A percentile compares a stretch with the other conserved stretches of the same genome.
These are phyloP conservation scores for Sebastiscus tertius DNA, from an alignment of 2,797 vertebrate species.

Conservation along the genomic window DNA sequence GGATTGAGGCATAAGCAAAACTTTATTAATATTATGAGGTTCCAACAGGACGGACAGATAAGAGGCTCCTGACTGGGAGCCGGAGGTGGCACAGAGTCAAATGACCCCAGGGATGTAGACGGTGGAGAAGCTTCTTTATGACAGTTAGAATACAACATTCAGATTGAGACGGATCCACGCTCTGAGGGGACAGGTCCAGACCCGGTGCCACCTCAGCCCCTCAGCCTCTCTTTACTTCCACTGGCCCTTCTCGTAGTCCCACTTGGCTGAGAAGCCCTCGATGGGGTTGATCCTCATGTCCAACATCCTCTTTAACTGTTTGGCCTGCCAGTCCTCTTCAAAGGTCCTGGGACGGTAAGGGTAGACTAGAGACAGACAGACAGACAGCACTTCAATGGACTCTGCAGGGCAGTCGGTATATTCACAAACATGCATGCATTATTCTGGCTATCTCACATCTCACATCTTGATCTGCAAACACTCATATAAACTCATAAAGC, in stretches of 20 bases:
- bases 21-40: slow-evolving; percentile 35
- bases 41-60: slow-evolving; percentile 25
- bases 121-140: not conserved
- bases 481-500: not conserved
- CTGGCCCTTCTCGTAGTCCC: slow-evolving; percentile 90
- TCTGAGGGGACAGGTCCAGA: slow-evolving; percentile 3
- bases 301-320: slow-evolving; percentile 85
- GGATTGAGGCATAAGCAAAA: not conserved
- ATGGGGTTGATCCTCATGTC: slow-evolving; percentile 87
- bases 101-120: not conserved
- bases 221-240: slow-evolving; percentile 83
- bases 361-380: slow-evolving; percentile 74
- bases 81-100: not conserved
- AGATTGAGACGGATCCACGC: not conserved
- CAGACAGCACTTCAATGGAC: not conserved
- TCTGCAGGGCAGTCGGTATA: not conserved
- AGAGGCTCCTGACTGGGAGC: not conserved
- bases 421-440: not conserved
- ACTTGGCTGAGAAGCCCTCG: slow-evolving; percentile 83
- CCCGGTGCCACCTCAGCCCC: slow-evolving; percentile 6
- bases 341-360: slow-evolving; percentile 81
- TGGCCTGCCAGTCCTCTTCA: slow-evolving; percentile 81
- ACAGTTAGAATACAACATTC: not conserved
- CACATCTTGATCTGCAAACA: not conserved
- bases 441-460: not conserved